A percentile compares a stretch with the other conserved stretches of the same genome.
phyloP scores from a whole-genome alignment of 2,113 vertebrate species.

The Pyxicephalus adspersus region DNA sequence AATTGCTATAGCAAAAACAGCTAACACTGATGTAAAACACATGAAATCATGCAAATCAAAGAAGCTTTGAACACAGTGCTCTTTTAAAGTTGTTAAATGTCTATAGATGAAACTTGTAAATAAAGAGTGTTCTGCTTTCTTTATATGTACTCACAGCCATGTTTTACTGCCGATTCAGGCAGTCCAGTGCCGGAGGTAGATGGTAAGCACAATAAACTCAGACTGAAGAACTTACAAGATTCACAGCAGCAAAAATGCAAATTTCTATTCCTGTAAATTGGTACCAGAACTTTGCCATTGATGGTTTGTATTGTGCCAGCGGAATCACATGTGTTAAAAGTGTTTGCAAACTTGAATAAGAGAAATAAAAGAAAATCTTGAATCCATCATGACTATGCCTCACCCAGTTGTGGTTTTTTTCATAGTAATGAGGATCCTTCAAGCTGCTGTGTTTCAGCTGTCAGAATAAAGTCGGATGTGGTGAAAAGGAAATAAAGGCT shows the following conservation, averaged over 20 bases:
- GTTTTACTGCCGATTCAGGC: slow-evolving; percentile 6
- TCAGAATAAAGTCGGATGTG: slow-evolving; percentile 52
- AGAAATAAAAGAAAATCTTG: slow-evolving; percentile 43
- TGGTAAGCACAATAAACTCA: neutral
- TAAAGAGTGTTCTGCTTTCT: too few species aligned
- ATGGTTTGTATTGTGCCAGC: slow-evolving; percentile 17
- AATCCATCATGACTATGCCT: slow-evolving; percentile 44
- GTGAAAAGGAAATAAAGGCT: slow-evolving; percentile 51
- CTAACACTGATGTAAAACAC: too few species aligned
- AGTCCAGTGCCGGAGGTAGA: slow-evolving; percentile 12
- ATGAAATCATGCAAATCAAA: too few species aligned
- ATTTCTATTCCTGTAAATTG: slow-evolving; percentile 36
- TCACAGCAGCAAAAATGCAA: slow-evolving; percentile 5
- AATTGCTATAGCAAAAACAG: too few species aligned
- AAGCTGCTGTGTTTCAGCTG: slow-evolving; percentile 54
- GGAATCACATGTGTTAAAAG: slow-evolving; percentile 47
- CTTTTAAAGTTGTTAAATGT: too few species aligned
- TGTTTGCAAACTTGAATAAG: slow-evolving; percentile 30
- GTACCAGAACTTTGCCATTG: slow-evolving; percentile 24
- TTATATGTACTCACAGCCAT: neutral
- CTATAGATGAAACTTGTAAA: too few species aligned
- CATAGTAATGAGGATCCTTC: slow-evolving; percentile 50
- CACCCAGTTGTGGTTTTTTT: slow-evolving; percentile 43
- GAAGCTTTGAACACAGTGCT: too few species aligned
- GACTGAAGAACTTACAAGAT: neutral